A percentile compares a stretch with the other conserved stretches of the same genome.
These are phyloP conservation scores for Cygnus atratus DNA, from an alignment of 2,113 vertebrate genomes.

Conservation along the genomic window DNA sequence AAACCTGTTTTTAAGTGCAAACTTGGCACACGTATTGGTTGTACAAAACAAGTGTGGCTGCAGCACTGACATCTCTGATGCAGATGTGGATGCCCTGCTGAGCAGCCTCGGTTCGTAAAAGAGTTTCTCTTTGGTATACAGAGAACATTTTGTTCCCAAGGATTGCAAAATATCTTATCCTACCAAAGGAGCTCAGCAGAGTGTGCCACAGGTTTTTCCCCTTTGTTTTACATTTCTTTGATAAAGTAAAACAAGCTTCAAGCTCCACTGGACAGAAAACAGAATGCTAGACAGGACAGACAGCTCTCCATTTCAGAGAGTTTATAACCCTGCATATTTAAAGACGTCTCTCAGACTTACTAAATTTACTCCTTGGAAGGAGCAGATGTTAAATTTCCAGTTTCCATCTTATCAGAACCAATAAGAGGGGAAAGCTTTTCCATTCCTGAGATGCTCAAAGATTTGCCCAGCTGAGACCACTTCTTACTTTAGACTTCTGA, in stretches of 20 bases:
- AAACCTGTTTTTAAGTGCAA: not conserved
- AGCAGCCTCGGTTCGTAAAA: not conserved
- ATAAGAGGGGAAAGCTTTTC: not conserved
- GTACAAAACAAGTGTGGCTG: not conserved
- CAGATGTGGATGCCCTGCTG: not conserved
- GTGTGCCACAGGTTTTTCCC: not conserved
- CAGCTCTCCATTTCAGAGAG: not conserved
- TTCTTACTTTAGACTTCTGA: not conserved
- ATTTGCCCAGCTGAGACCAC: constrained; percentile 45
- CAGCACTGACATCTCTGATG: not conserved
- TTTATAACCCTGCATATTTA: not conserved
- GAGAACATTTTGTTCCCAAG: not conserved
- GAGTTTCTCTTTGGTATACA: not conserved
- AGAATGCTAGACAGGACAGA: not conserved
- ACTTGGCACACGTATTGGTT: not conserved
- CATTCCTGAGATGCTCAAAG: not conserved
- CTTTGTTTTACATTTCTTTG: not conserved
- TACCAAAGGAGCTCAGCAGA: not conserved
- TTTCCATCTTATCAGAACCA: constrained; percentile 2
- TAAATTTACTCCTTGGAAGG: not conserved
- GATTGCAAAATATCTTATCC: not conserved
- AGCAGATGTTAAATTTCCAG: constrained; percentile 42
- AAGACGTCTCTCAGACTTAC: not conserved
- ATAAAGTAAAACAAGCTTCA: not conserved
- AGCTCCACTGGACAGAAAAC: not conserved